Evolutionary conservation across 2,888 invertebrate genomes (phyloP).

Genomic region (Sphaeridia pumilis): DNA sequence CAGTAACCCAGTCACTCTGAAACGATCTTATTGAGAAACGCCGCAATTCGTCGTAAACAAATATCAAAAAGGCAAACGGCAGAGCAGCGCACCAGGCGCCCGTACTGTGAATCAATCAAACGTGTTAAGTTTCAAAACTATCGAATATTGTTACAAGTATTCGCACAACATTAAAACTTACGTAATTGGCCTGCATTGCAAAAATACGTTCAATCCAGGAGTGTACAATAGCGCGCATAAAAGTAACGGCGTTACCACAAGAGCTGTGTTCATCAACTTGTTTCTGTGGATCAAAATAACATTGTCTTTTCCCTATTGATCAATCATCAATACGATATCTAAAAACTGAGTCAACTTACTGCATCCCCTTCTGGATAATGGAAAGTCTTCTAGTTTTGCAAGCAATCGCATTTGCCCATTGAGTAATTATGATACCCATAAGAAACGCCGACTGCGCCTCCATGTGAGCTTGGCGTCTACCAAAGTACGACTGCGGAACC

Average conservation of each 20-base stretch:
- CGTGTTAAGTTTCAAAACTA: neutral
- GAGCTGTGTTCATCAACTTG: constrained; percentile 21
- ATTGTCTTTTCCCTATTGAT: no score
- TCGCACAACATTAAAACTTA: constrained; percentile 13
- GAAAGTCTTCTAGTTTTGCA: constrained; percentile 23
- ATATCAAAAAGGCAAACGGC: constrained; percentile 10
- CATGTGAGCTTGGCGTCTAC: constrained; percentile 48
- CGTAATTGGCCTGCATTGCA: constrained; percentile 21
- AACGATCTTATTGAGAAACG: constrained; percentile 2
- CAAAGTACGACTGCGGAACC: constrained; percentile 19
- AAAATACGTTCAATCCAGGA: constrained; percentile 16
- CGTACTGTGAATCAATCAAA: constrained; percentile 1
- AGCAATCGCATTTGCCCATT: constrained; percentile 25
- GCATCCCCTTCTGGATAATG: constrained; percentile 17
- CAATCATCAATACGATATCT: neutral
- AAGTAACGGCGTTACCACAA: constrained; percentile 16
- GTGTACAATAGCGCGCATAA: constrained; percentile 22
- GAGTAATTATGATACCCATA: constrained; percentile 23
- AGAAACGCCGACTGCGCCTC: constrained; percentile 26
- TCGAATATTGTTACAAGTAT: neutral
- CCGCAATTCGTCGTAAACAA: constrained; percentile 10
- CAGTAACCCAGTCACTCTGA: constrained; percentile 8
- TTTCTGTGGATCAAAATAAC: constrained; percentile 31
- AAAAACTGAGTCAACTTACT: constrained; percentile 11
- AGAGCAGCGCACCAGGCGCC: constrained; percentile 10